Evolutionary conservation across 2,113 vertebrate genomes (phyloP).

Genomic region (Barbus barbus): DNA sequence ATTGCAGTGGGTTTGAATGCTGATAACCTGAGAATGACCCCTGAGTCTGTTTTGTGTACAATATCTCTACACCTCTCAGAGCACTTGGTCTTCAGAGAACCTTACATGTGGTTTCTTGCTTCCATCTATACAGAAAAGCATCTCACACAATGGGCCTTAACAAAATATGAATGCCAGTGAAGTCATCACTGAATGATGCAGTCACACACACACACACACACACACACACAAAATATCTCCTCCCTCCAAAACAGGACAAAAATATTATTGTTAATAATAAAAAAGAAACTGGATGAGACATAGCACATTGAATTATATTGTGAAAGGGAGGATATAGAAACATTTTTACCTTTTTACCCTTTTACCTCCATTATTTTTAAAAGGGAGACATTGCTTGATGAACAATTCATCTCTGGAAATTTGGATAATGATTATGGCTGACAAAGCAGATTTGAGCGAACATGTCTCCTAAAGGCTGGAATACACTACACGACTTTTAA

Average conservation of each 20-base stretch:
- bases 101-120: background rate
- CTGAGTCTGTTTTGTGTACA: background rate
- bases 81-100: background rate
- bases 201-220: background rate
- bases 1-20: conserved; percentile 6
- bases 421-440: conserved; percentile 46
- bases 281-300: background rate
- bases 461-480: too few species aligned
- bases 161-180: too few species aligned
- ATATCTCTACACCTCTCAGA: background rate
- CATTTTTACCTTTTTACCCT: too few species aligned
- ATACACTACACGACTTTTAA: too few species aligned
- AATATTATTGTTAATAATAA: background rate
- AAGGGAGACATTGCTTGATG: background rate
- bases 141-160: conserved; percentile 11
- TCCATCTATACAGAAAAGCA: conserved; percentile 1
- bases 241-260: background rate
- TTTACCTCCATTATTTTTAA: too few species aligned
- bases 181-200: background rate
- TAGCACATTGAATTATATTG: background rate
- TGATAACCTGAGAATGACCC: conserved; percentile 7
- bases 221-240: background rate
- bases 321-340: too few species aligned
- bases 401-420: background rate
- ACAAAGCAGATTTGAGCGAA: conserved; percentile 27